Conservation (phyloP, 2,113 vertebrate species). For the Phalacrocorax carbo region DNA sequence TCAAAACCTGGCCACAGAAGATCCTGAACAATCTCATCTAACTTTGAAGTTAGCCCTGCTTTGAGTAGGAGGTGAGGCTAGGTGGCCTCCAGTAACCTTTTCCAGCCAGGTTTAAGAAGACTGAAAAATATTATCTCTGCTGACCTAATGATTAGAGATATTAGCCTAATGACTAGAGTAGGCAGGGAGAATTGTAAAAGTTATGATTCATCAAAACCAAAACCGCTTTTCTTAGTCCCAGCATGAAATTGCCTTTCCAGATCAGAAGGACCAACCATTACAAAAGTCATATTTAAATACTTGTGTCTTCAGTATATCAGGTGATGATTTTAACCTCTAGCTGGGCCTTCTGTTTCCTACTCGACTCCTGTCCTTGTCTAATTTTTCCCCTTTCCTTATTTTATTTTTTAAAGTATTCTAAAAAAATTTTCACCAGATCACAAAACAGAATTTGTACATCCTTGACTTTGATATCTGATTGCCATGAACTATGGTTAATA, state of each 20-base stretch:
- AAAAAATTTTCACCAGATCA: background rate
- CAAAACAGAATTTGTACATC: background rate
- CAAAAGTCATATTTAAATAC: background rate
- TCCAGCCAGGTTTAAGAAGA: background rate
- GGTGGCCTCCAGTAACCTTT: background rate
- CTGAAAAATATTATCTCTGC: background rate
- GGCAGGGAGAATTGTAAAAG: background rate
- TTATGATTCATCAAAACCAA: background rate
- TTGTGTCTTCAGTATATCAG: background rate
- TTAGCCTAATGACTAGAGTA: background rate
- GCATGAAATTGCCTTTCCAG: background rate
- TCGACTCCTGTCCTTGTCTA: background rate
- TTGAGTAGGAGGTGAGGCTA: background rate
- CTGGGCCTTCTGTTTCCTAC: background rate
- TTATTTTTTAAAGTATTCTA: background rate
- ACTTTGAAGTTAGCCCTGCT: background rate
- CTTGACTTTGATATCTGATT: background rate
- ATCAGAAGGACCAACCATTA: background rate
- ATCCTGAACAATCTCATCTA: background rate
- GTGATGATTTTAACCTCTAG: background rate
- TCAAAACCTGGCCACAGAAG: background rate
- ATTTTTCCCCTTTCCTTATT: fast-evolving
- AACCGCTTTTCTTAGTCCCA: background rate
- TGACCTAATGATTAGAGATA: background rate
- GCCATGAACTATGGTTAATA: background rate